Base-by-base conservation (phyloP, 2,888 invertebrate genomes). In the Drosophila putrida region DNA sequence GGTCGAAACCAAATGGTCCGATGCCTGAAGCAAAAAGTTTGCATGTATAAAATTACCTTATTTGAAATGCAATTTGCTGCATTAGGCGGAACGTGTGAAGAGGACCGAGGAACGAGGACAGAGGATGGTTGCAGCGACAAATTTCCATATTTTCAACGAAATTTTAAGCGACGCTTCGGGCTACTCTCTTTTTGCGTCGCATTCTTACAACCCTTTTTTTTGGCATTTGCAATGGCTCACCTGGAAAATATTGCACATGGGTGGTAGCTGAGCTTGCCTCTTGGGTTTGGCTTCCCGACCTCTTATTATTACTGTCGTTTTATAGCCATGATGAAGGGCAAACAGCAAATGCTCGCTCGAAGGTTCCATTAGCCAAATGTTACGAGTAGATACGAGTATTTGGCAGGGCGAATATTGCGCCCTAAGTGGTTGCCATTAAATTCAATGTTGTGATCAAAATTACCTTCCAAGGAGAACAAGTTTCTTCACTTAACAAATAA, bases 41-140 rank as follows among this genome's bases (percentile, higher is more conserved):
- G 58, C 87, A 81, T 81, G 69, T 82, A 82, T 78, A 78, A 82
- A 85, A 88, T 84, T 88, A 80, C 69, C 71, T 77, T 82, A 88
- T 88, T 80, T 49, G 49, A 85, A 82, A 84, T 84, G 88, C 88
- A 88, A 85, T 84, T 73, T 51, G 70, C 61, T 82, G 85, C 83
- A 82, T 82, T 85, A 72, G 44, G 58, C 54, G 64, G 43, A 1
- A 9, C 10, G 20, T 11, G 44, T 2, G 4, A 10, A 13, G 35
- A 13, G 15, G 36, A 13, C 13, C 13, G 6, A 2, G 31, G 0
- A 9, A n/a, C n/a, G 8, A 6, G 35, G 25, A 6, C 5, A 33
- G 25, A 20, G 46, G 35, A 9, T 4, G n/a, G 41, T 11, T 57
- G 58, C 60, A 51, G 51, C 64, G 63, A 62, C 65, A 63, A 67